phyloP scores from a whole-genome alignment of 1,140 invertebrate genomes.

The Dryas iulia region DNA sequence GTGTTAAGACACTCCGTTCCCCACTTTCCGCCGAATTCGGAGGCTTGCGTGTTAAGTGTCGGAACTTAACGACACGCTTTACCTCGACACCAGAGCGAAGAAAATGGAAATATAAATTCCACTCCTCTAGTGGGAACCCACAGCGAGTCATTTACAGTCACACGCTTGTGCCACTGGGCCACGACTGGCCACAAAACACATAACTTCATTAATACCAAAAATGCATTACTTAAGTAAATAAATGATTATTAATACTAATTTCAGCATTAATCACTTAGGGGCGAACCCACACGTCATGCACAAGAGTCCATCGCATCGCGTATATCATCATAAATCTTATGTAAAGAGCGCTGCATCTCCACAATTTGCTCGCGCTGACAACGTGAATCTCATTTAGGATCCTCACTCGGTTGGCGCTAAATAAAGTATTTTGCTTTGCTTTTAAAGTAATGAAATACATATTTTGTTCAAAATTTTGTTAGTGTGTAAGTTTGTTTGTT shows the following conservation, averaged over 20 bases:
- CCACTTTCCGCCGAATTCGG: no score
- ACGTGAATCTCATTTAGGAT: not conserved
- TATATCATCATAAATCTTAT: slow-evolving; percentile 2
- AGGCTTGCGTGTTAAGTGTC: no score
- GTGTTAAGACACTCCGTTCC: no score
- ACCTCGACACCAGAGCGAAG: no score
- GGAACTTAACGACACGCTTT: no score
- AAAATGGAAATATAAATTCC: no score
- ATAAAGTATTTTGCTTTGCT: not conserved
- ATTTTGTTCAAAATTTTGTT: no score
- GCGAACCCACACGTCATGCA: not conserved
- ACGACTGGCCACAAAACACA: no score
- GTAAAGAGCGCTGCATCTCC: not conserved
- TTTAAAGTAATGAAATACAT: not conserved
- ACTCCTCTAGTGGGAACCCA: no score
- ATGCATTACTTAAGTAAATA: not conserved
- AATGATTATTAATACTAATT: not conserved
- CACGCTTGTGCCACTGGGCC: no score
- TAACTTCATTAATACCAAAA: no score
- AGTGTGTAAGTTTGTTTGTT: not conserved
- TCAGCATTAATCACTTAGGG: not conserved
- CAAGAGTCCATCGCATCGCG: not conserved
- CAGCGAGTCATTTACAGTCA: no score
- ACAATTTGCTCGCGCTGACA: not conserved
- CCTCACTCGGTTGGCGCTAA: not conserved